Conservation (phyloP, 2,113 vertebrate species). For the Echinops telfairi region DNA sequence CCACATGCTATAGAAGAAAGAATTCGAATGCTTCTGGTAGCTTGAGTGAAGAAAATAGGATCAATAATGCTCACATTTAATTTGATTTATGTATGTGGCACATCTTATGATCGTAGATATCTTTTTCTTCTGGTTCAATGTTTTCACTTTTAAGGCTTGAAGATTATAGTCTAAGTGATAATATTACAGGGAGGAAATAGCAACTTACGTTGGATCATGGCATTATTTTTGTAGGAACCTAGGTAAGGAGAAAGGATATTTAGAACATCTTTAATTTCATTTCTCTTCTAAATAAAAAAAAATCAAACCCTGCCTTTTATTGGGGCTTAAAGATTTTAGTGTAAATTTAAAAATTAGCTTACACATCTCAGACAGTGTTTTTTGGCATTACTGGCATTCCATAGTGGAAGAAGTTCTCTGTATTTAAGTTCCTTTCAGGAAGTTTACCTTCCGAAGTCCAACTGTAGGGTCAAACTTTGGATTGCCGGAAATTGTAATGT, state of each 20-base stretch:
- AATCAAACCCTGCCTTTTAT: not conserved
- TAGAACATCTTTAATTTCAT: slow-evolving; percentile 53
- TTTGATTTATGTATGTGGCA: slow-evolving; percentile 6
- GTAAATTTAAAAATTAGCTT: slow-evolving; percentile 42
- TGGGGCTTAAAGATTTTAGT: slow-evolving; percentile 51
- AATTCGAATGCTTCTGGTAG: not conserved
- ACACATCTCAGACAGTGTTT: slow-evolving; percentile 52
- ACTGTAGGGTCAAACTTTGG: slow-evolving; percentile 73
- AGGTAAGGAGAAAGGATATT: slow-evolving; percentile 19
- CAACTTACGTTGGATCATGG: slow-evolving; percentile 9
- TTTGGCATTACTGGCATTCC: slow-evolving; percentile 51
- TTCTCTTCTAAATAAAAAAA: slow-evolving; percentile 57
- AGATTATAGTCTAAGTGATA: slow-evolving; percentile 57
- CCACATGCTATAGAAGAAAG: not conserved
- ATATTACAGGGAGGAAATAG: not conserved
- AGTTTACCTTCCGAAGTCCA: slow-evolving; percentile 85
- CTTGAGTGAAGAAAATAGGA: not conserved
- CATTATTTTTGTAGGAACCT: slow-evolving; percentile 23
- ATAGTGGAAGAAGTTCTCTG: slow-evolving; percentile 80
- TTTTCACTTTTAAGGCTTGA: slow-evolving; percentile 67
- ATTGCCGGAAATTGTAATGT: slow-evolving; percentile 78
- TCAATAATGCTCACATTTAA: slow-evolving; percentile 17
- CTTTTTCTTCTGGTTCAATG: slow-evolving; percentile 30
- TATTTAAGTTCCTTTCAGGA: slow-evolving; percentile 86
- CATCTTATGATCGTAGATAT: not conserved